Evolutionary conservation across 2,888 invertebrate species (phyloP).

Genomic region (Ariolimax columbianus): DNA sequence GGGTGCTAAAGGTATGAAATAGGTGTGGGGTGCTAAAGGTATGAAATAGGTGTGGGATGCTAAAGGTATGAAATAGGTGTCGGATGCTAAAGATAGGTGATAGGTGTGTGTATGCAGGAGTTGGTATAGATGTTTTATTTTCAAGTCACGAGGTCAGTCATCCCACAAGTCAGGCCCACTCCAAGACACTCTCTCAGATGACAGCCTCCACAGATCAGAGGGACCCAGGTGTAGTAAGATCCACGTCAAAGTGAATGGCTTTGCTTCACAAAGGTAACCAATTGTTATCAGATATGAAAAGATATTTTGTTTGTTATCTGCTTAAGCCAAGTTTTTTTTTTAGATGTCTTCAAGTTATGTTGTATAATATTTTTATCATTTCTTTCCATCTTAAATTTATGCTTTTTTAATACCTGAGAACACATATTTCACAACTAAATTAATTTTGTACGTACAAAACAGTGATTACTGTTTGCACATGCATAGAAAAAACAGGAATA

Average conservation of each 20-base stretch:
- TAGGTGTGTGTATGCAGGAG: too few relatives aligned
- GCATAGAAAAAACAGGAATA: too few relatives aligned
- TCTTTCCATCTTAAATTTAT: background rate
- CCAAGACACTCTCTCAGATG: conserved; percentile 75
- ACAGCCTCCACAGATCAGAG: conserved; percentile 74
- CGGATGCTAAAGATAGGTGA: too few relatives aligned
- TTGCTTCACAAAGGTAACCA: conserved; percentile 28
- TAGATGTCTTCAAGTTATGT: background rate
- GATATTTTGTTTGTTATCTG: background rate
- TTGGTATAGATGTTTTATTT: too few relatives aligned
- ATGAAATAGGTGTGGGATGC: too few relatives aligned
- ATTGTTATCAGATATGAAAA: background rate
- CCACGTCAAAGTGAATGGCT: background rate
- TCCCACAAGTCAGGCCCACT: conserved; percentile 54
- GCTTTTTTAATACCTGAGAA: too few relatives aligned
- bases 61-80: too few relatives aligned
- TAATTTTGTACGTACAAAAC: too few relatives aligned
- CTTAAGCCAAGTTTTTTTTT: background rate
- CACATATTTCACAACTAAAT: too few relatives aligned
- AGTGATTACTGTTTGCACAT: too few relatives aligned
- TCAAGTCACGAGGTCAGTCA: conserved; percentile 1
- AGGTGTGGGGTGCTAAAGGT: too few relatives aligned
- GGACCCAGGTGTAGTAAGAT: conserved; percentile 50
- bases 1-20: too few relatives aligned
- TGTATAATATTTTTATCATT: background rate